These are phyloP conservation scores for Dastarcus helophoroides DNA, from an alignment of 2,888 invertebrate genomes.

Conservation along the genomic window DNA sequence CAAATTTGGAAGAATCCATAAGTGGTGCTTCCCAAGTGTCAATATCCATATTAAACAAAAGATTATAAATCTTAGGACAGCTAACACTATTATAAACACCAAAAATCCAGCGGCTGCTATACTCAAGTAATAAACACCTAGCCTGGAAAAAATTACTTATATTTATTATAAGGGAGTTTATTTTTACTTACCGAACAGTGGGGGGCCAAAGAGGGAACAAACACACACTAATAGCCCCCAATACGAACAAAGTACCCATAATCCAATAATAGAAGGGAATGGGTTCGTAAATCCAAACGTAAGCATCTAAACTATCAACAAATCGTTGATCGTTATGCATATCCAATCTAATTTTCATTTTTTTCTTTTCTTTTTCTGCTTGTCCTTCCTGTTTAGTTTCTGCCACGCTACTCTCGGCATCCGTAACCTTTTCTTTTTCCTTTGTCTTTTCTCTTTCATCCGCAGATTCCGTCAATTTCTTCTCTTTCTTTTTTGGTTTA, in stretches of 20 bases:
- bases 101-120: slow-evolving; percentile 91
- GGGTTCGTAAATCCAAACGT: slow-evolving; percentile 97
- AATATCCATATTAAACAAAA: slow-evolving; percentile 85
- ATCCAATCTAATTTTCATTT: slow-evolving; percentile 88
- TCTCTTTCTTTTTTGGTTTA: slow-evolving; percentile 46
- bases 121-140: slow-evolving; percentile 94
- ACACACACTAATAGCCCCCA: slow-evolving; percentile 91
- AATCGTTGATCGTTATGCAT: slow-evolving; percentile 95
- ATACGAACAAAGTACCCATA: slow-evolving; percentile 76
- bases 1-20: slow-evolving; percentile 98
- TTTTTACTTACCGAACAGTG: slow-evolving; percentile 54
- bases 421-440: slow-evolving; percentile 37
- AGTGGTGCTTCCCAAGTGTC: slow-evolving; percentile 80
- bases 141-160: slow-evolving; percentile 42
- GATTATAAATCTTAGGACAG: slow-evolving; percentile 77
- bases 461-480: slow-evolving; percentile 33
- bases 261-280: slow-evolving; percentile 91
- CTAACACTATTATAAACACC: slow-evolving; percentile 82
- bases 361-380: slow-evolving; percentile 53
- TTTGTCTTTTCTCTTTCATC: slow-evolving; percentile 42
- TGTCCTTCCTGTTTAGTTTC: slow-evolving; percentile 38
- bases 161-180: neutral
- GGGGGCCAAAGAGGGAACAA: slow-evolving; percentile 99
- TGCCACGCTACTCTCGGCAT: slow-evolving; percentile 43
- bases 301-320: slow-evolving; percentile 88